Percentiles rank a stretch among this genome's conserved stretches.
phyloP scores from a whole-genome alignment of 2,797 vertebrate species.

The Loriculus beryllinus region DNA sequence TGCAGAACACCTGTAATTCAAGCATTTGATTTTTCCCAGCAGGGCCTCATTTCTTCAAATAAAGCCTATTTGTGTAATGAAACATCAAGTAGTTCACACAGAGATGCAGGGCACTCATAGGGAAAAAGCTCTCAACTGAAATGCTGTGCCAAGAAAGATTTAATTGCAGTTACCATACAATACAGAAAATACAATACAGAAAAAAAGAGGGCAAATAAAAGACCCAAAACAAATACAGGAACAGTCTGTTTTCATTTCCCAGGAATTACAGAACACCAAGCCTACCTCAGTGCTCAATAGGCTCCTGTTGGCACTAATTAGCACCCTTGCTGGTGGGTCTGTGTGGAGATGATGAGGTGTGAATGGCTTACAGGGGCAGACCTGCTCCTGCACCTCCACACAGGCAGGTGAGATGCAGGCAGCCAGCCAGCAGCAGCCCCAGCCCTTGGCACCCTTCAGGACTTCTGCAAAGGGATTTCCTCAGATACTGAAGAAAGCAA shows the following conservation, averaged over 20 bases:
- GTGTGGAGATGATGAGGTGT: fast-evolving
- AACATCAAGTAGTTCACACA: conserved; percentile 34
- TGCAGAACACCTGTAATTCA: conserved; percentile 45
- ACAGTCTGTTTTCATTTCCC: conserved; percentile 28
- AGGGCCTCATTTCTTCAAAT: conserved; percentile 37
- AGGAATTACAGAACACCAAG: conserved; percentile 13
- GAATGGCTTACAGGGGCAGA: background rate
- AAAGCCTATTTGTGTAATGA: conserved; percentile 49
- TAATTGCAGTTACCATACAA: background rate
- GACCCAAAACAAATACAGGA: background rate
- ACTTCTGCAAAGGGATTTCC: background rate
- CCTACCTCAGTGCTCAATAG: background rate
- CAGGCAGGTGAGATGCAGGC: fast-evolving
- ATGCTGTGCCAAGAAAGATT: background rate
- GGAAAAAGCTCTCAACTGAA: conserved; percentile 29
- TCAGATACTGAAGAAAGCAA: background rate
- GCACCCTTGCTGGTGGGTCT: background rate
- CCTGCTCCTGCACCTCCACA: fast-evolving
- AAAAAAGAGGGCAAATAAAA: background rate
- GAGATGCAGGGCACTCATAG: background rate
- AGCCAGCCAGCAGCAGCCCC: fast-evolving
- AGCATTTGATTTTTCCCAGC: conserved; percentile 49
- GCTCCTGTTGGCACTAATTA: background rate
- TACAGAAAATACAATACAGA: background rate
- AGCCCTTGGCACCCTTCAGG: background rate